These are phyloP conservation scores for Calonectris borealis DNA, from an alignment of 2,113 vertebrate genomes.

Conservation along the genomic window DNA sequence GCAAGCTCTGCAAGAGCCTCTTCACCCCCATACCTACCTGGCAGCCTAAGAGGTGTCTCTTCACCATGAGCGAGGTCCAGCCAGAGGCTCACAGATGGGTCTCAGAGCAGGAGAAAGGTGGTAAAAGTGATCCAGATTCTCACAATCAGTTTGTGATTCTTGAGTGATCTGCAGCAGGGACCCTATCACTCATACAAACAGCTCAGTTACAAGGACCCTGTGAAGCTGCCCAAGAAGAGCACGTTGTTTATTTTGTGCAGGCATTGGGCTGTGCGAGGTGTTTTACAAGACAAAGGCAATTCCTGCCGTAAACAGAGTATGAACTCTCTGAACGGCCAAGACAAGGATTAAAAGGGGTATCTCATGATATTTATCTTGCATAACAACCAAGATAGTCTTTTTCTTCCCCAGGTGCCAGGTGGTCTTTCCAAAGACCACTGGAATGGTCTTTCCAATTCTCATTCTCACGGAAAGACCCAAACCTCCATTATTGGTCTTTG, in stretches of 20 bases:
- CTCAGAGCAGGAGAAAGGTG: neutral
- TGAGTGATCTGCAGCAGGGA: neutral
- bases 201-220: neutral
- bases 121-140: neutral
- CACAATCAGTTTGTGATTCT: neutral
- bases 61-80: neutral
- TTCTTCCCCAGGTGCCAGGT: neutral
- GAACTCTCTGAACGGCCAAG: neutral
- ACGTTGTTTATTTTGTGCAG: neutral
- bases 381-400: neutral
- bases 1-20: neutral
- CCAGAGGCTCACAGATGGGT: neutral
- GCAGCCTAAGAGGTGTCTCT: neutral
- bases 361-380: too few relatives aligned
- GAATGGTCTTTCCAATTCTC: neutral
- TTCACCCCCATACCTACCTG: neutral
- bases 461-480: neutral
- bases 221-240: neutral
- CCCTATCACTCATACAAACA: accelerated
- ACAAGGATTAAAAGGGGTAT: neutral
- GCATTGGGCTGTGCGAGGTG: accelerated
- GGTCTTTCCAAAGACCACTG: neutral
- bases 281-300: neutral
- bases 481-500: accelerated
- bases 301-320: neutral